Percentiles rank a stretch among this genome's conserved stretches.
phyloP scores from a whole-genome alignment of 2,113 vertebrate genomes.

The Chiloscyllium plagiosum region DNA sequence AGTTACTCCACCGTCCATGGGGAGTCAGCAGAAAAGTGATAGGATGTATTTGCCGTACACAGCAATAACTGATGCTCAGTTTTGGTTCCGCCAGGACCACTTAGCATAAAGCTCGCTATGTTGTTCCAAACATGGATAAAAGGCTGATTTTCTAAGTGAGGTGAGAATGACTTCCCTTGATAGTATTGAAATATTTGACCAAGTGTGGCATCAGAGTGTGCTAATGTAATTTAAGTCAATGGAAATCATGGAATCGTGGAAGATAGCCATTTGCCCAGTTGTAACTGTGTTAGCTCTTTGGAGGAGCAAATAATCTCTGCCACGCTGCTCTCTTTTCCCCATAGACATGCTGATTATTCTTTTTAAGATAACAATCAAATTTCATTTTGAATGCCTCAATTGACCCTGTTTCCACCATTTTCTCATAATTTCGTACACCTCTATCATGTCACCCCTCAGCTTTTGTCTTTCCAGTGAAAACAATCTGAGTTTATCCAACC shows the following conservation, averaged over 20 bases:
- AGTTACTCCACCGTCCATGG: background rate
- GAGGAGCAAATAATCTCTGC: no score
- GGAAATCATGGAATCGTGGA: background rate
- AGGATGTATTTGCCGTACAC: background rate
- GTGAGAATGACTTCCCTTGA: background rate
- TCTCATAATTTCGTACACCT: no score
- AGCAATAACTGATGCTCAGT: background rate
- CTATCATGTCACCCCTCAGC: no score
- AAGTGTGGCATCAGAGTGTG: background rate
- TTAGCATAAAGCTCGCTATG: background rate
- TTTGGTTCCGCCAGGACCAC: background rate
- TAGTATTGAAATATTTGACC: background rate
- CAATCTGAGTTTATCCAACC: no score
- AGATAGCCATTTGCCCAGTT: no score
- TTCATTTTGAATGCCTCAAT: no score
- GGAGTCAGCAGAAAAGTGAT: background rate
- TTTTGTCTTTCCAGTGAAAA: no score
- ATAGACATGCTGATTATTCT: no score
- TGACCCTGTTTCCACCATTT: no score
- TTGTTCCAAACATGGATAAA: background rate
- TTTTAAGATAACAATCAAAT: no score
- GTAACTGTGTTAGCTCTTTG: no score
- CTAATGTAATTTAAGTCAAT: background rate
- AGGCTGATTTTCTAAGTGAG: background rate
- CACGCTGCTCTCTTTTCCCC: no score